Evolutionary conservation across 2,797 vertebrate genomes (phyloP).

Genomic region (Tarsius wallacei): DNA sequence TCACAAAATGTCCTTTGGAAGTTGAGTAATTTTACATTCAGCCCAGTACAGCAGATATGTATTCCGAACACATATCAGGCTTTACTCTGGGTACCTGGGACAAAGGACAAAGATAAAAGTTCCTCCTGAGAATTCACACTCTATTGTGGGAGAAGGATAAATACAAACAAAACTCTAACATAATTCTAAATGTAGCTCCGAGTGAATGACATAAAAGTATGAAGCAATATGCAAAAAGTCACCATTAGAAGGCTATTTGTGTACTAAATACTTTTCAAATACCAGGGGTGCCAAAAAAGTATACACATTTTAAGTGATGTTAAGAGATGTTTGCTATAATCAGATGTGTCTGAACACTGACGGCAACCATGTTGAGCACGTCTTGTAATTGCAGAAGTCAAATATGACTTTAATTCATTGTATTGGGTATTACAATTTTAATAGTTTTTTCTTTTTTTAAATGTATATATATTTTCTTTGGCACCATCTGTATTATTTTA

Average conservation of each 20-base stretch:
- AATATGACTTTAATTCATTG: too few species aligned
- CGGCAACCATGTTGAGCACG: too few species aligned
- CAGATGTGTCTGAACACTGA: too few species aligned
- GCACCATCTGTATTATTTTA: background rate
- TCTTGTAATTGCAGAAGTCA: too few species aligned
- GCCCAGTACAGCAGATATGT: background rate
- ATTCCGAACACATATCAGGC: background rate
- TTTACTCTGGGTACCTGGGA: background rate
- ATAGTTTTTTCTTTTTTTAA: too few species aligned
- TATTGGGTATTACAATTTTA: too few species aligned
- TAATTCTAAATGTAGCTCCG: background rate
- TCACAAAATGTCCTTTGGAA: conserved; percentile 9
- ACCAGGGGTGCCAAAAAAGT: too few species aligned
- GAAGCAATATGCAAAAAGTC: background rate
- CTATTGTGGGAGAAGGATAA: background rate
- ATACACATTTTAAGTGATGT: too few species aligned
- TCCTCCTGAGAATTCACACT: background rate
- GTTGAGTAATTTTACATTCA: background rate
- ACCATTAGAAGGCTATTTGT: background rate
- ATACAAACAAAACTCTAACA: background rate
- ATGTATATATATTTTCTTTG: too few species aligned
- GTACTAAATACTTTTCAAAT: background rate
- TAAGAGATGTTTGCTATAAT: too few species aligned
- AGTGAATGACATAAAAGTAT: background rate
- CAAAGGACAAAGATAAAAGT: background rate